A percentile compares a stretch with the other conserved stretches of the same genome.
Evolutionary conservation across 1,140 invertebrate genomes (phyloP).

Genomic region (Drosophila azteca): DNA sequence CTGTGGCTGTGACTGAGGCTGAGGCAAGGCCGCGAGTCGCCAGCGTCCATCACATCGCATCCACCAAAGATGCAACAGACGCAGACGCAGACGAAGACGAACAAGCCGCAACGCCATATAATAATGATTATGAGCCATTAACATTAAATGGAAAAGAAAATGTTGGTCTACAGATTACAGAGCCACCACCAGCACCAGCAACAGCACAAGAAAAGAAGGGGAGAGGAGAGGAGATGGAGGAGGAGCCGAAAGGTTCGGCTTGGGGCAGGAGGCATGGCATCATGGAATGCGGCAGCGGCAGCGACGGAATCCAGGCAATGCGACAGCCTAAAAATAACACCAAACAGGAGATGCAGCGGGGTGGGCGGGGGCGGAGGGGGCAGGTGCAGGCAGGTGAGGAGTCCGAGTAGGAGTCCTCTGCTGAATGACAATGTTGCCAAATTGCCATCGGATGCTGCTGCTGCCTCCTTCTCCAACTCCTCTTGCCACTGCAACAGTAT

Average conservation of each 20-base stretch:
- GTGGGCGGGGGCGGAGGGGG: not conserved
- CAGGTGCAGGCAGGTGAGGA: not conserved
- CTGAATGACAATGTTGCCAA: conserved; percentile 76
- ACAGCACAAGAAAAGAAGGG: conserved; percentile 6
- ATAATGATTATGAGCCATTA: conserved; percentile 83
- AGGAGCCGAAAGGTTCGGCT: conserved; percentile 26
- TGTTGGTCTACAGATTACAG: conserved; percentile 80
- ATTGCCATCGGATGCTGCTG: conserved; percentile 48
- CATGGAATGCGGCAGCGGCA: conserved; percentile 66
- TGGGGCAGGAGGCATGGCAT: too few species aligned
- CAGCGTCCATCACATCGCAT: not conserved
- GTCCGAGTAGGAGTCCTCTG: conserved; percentile 13
- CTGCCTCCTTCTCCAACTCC: conserved; percentile 4
- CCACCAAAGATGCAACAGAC: conserved; percentile 23
- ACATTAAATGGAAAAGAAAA: conserved; percentile 83
- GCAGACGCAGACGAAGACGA: conserved; percentile 50
- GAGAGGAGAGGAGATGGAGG: conserved; percentile 2
- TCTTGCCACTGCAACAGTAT: not conserved
- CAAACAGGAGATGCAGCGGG: conserved; percentile 5
- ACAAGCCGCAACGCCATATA: conserved; percentile 77
- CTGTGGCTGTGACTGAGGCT: not conserved
- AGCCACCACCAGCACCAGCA: conserved; percentile 33
- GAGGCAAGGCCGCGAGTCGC: conserved; percentile 40
- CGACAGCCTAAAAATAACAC: conserved; percentile 79
- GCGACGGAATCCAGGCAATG: conserved; percentile 67